phyloP scores from a whole-genome alignment of 2,888 invertebrate genomes.

The Neoscelio sp. region DNA sequence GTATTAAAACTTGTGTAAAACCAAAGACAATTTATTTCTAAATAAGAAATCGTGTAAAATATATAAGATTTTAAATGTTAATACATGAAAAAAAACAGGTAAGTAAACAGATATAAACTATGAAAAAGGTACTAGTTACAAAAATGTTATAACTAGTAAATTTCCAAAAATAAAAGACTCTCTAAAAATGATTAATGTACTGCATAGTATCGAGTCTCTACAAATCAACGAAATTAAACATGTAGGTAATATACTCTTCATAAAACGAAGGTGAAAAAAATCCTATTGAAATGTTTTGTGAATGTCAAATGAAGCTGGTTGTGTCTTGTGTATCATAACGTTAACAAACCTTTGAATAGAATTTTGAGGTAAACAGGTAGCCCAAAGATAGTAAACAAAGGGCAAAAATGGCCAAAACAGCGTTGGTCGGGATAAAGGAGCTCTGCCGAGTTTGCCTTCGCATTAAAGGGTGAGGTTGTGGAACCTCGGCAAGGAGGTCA shows the following conservation, averaged over 20 bases:
- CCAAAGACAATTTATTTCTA: no score
- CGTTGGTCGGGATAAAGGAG: conserved; percentile 18
- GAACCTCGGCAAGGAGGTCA: conserved; percentile 63
- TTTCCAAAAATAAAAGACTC: no score
- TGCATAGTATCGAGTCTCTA: no score
- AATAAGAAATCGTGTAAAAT: no score
- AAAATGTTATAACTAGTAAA: no score
- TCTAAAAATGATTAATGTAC: no score
- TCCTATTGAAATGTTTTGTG: not conserved
- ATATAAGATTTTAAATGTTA: no score
- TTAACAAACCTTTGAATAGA: conserved; percentile 5
- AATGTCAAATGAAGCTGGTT: conserved; percentile 4
- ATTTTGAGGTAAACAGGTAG: conserved; percentile 25
- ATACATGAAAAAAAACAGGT: no score
- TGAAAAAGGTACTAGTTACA: no score
- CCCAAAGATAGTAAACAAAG: conserved; percentile 22
- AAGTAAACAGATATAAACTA: no score
- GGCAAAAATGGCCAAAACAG: conserved; percentile 23
- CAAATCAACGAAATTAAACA: no score
- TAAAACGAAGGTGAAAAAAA: conserved; percentile 11
- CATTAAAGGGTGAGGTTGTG: conserved; percentile 63
- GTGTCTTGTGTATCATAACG: conserved; percentile 1
- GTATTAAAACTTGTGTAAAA: no score
- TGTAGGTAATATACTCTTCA: not conserved
- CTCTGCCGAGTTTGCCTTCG: conserved; percentile 39